Evolutionary conservation across 2,797 vertebrate genomes (phyloP), one percentile per base, ranked within the genome.

Genomic region (Staurois parvus): DNA sequence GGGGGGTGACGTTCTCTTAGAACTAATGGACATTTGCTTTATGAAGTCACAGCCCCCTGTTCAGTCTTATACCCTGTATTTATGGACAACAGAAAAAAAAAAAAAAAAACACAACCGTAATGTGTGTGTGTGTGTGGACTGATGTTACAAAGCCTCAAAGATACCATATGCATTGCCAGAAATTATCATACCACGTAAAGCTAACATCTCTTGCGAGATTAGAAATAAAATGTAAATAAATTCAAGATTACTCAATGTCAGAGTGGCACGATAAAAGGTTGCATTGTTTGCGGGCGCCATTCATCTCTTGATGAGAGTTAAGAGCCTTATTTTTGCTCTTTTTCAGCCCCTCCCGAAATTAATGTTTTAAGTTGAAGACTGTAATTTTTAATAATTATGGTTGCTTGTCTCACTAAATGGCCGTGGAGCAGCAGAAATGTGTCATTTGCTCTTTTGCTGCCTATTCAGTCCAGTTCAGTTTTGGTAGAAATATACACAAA

Each of bases 211-310:
- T 88, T 90, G 87, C 68, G 80, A 84, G 89, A 56, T 68, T 90
- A 91, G 92, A 89, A 92, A 91, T 93, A 91, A 94, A 94, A 94
- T 93, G 93, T 90, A 92, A 94, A 94, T 92, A 92, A 90, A 90
- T 91, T 90, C 84, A 89, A 91, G 91, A 95, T 95, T 89, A 90
- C 92, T 94, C 93, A 93, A 56, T 91, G 92, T 94, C 93, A 91
- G 76, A 0, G 34, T 89, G 89, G 91, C 88, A 83, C 68, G 87
- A 92, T 34, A 86, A 83, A 90, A 92, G 93, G 93, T 91, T 90
- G 90, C 30, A 76, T 76, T 81, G 88, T 88, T 76, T 70, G 73
- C 86, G 88, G 76, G 83, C 85, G 79, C 84, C 91, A 94, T 95
- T 92, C 88, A 92, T 95, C 93, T 94, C 87, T 8, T 74, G 34